A percentile compares a stretch with the other conserved stretches of the same genome.
phyloP scores from a whole-genome alignment of 2,797 vertebrate species.

The Phyllotis vaccarum region DNA sequence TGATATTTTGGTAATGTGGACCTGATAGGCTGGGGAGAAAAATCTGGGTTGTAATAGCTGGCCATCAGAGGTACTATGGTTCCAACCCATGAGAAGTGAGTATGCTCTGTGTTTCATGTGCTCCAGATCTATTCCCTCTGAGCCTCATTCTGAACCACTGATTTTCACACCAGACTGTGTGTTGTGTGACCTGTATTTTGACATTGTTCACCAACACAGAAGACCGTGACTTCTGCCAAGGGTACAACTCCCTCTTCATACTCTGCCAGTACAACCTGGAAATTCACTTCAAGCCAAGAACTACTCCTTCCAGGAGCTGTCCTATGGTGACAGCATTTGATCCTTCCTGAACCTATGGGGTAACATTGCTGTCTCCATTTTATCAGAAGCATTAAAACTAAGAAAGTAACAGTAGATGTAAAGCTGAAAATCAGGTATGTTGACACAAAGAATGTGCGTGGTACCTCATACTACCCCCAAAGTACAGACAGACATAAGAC shows the following conservation, averaged over 20 bases:
- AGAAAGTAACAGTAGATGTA: neutral
- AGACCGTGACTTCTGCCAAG: neutral
- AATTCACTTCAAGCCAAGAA: neutral
- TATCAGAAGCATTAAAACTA: neutral
- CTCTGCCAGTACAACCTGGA: neutral
- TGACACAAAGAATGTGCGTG: neutral
- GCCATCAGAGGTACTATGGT: neutral
- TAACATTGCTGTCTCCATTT: neutral
- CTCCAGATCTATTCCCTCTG: neutral
- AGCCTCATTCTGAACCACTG: neutral
- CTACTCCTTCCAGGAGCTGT: neutral
- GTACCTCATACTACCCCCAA: neutral
- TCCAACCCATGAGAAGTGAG: neutral
- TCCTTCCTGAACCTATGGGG: neutral
- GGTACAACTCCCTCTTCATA: neutral
- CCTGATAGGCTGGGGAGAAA: neutral
- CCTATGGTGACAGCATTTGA: neutral
- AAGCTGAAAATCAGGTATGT: neutral
- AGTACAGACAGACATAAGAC: neutral
- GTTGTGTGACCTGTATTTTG: neutral
- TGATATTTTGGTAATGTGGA: neutral
- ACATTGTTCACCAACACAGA: neutral
- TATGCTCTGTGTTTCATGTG: too few species aligned
- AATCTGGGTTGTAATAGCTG: neutral
- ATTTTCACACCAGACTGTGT: neutral